Evolutionary conservation across 2,888 invertebrate genomes (phyloP).

Genomic region (Drosophila robusta): DNA sequence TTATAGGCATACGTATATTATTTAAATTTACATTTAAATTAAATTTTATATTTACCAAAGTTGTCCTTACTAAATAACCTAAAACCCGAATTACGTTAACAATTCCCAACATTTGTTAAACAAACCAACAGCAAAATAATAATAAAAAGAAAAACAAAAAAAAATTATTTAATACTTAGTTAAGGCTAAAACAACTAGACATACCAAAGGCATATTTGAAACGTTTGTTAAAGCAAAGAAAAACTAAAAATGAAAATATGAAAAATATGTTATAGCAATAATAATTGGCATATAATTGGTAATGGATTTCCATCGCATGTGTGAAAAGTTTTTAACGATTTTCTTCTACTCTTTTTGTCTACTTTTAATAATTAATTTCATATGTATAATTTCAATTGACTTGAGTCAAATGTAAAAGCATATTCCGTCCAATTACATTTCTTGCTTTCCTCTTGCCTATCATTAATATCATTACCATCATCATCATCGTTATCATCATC

Average conservation of each 20-base stretch:
- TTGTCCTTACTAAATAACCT: constrained; percentile 83
- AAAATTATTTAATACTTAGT: constrained; percentile 65
- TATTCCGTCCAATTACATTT: constrained; percentile 85
- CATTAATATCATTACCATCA: constrained; percentile 22
- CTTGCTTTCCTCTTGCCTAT: constrained; percentile 74
- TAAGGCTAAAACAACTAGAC: constrained; percentile 78
- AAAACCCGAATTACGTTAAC: constrained; percentile 62
- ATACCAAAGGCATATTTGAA: constrained; percentile 84
- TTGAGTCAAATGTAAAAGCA: constrained; percentile 77
- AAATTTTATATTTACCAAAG: constrained; percentile 81
- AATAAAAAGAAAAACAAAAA: constrained; percentile 14
- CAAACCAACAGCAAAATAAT: constrained; percentile 30
- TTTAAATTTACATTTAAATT: constrained; percentile 51
- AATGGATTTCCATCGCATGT: constrained; percentile 26
- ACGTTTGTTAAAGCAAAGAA: constrained; percentile 39
- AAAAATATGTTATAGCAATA: constrained; percentile 53
- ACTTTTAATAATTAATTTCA: constrained; percentile 33
- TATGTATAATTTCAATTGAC: constrained; percentile 58
- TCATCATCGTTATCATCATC: constrained; percentile 5
- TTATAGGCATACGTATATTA: constrained; percentile 58
- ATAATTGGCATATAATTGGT: constrained; percentile 41
- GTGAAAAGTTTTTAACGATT: constrained; percentile 13
- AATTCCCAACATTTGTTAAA: constrained; percentile 66
- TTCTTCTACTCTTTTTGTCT: constrained; percentile 7
- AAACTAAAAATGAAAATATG: constrained; percentile 32